Conservation (phyloP, 35 echinoderm and acorn worm species). For the Eucidaris tribuloides region DNA sequence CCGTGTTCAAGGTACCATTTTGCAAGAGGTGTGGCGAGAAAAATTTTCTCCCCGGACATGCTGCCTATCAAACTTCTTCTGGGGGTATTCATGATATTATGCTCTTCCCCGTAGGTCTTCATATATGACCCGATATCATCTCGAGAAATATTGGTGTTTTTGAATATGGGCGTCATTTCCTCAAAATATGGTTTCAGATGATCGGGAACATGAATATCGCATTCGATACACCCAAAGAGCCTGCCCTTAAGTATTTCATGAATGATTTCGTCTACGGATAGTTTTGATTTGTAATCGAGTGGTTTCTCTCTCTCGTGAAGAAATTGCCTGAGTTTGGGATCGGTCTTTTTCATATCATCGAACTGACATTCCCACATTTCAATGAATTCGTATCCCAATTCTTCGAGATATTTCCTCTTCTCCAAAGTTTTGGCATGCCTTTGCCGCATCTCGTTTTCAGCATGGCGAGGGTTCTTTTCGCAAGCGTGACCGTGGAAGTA, state of each 20-base stretch:
- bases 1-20: not conserved
- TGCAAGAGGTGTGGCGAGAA: slow-evolving; percentile 27
- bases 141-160: slow-evolving; percentile 2
- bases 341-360: not conserved
- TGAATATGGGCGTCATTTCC: slow-evolving; percentile 25
- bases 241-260: not conserved
- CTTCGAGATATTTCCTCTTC: not conserved
- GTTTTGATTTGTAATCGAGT: not conserved
- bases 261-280: not conserved
- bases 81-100: slow-evolving; percentile 17
- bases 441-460: not conserved
- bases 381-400: not conserved
- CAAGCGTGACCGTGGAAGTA: slow-evolving; percentile 5
- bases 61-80: slow-evolving; percentile 34
- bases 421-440: slow-evolving; percentile 14
- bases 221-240: slow-evolving; percentile 29
- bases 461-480: not conserved
- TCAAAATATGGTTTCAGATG: not conserved
- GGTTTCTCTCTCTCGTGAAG: not conserved
- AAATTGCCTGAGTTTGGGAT: slow-evolving; percentile 1
- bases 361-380: slow-evolving; percentile 49
- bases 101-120: not conserved
- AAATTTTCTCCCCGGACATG: slow-evolving; percentile 28
- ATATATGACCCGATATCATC: slow-evolving; percentile 6
- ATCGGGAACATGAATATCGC: slow-evolving; percentile 38